Conservation (phyloP, 2,888 invertebrate genomes). For the Agapostemon virescens region DNA sequence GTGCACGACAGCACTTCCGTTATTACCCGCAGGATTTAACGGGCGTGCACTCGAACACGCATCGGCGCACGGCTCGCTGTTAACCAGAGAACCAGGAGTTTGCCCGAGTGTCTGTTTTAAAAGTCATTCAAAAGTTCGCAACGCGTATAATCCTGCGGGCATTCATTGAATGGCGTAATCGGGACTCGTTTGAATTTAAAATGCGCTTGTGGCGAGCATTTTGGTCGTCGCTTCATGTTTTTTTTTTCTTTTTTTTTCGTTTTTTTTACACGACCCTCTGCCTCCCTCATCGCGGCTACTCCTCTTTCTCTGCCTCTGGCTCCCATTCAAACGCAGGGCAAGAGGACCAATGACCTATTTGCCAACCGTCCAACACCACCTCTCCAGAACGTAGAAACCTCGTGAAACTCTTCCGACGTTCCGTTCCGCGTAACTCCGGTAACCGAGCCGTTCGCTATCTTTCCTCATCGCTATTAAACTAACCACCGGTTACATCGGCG, state of each 20-base stretch:
- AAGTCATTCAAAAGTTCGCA: constrained; percentile 24
- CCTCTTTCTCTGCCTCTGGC: not conserved
- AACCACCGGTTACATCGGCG: constrained; percentile 48
- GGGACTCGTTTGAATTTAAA: constrained; percentile 57
- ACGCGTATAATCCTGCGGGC: constrained; percentile 36
- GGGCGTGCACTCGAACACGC: constrained; percentile 11
- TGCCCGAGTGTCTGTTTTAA: constrained; percentile 18
- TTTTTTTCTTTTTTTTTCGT: not conserved
- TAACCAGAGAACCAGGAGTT: not conserved
- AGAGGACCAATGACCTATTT: constrained; percentile 46
- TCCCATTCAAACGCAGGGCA: not conserved
- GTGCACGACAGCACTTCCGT: constrained; percentile 17
- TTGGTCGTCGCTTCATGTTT: not conserved
- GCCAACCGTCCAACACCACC: constrained; percentile 6
- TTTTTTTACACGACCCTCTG: not conserved
- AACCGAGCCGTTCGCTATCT: constrained; percentile 35
- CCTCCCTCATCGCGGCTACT: not conserved
- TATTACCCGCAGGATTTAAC: constrained; percentile 29
- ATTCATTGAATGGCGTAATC: constrained; percentile 49
- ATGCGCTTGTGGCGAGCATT: constrained; percentile 33
- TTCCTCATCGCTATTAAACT: constrained; percentile 52
- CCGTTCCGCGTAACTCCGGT: constrained; percentile 17
- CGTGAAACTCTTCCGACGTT: constrained; percentile 40
- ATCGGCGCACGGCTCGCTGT: not conserved
- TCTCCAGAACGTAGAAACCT: constrained; percentile 25